phyloP scores from a whole-genome alignment of 2,888 invertebrate species.

The Cyclophora albipunctata region DNA sequence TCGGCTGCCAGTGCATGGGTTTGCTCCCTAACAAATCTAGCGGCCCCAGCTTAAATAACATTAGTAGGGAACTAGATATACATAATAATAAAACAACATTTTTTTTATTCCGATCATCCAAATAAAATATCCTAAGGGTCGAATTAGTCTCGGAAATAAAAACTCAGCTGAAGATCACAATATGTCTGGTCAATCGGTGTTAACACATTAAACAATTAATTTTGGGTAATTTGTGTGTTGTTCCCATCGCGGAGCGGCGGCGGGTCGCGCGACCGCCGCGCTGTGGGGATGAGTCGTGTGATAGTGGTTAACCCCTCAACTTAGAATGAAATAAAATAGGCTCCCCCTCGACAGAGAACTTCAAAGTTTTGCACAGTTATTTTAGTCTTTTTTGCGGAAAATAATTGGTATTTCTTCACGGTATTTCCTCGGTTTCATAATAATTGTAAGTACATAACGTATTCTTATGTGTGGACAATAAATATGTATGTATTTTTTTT shows the following conservation, averaged over 20 bases:
- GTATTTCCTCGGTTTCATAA: too few species aligned
- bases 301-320: slow-evolving; percentile 40
- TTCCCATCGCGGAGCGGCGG: slow-evolving; percentile 49
- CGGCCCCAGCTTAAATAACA: too few species aligned
- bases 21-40: too few species aligned
- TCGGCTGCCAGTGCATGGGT: too few species aligned
- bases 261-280: slow-evolving; percentile 15
- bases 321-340: slow-evolving; percentile 16
- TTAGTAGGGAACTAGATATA: too few species aligned
- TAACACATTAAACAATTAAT: slow-evolving; percentile 63
- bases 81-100: too few species aligned
- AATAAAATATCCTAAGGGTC: background rate
- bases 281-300: slow-evolving; percentile 28
- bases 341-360: slow-evolving; percentile 10
- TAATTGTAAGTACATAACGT: too few species aligned
- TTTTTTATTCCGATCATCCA: too few species aligned
- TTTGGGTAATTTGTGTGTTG: slow-evolving; percentile 67
- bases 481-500: too few species aligned
- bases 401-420: too few species aligned
- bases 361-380: slow-evolving; percentile 26
- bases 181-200: slow-evolving; percentile 63
- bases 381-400: too few species aligned
- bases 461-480: too few species aligned
- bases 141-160: background rate
- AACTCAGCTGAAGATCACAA: slow-evolving; percentile 26